Base-by-base conservation (phyloP, 2,113 vertebrate species). In the Myodes glareolus region DNA sequence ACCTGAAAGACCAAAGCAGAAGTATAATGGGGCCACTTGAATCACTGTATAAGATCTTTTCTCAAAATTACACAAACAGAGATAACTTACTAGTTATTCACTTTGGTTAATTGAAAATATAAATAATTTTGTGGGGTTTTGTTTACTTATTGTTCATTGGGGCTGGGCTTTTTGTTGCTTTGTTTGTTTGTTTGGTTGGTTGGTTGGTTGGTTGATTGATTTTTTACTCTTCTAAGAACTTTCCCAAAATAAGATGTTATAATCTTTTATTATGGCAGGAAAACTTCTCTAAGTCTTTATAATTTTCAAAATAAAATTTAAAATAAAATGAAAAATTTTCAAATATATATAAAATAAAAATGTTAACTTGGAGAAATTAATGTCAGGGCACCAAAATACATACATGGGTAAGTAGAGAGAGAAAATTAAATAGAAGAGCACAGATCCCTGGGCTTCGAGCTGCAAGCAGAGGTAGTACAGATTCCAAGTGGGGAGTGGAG, bases 271-370 rank as follows among this genome's bases (percentile, higher is more conserved):
- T 39, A 63, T n/a, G 23, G 8, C 19, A 52, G 25, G n/a, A 47
- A 27, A 78, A 19, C 8, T 65, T 33, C 39, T 11, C 45, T 55
- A 76, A 81, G 63, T 16, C 3, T 65, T 95, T 73, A 39, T 72
- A 67, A 42, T 88, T 88, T 91, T 70, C 63, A 86, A 93, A 93
- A 92, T 90, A 87, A 75, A 70, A 82, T 67, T 73, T 70, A 16
- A 70, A 70, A 70, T n/a, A 77, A 81, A 93, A 81, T 58, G 47
- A 36, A 16, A 36, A 70, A 36, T 17, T 70, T 70, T 16, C 36
- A 36, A 70, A 36, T 36, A 19, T 36, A 52, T 80, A 36, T 36
- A 80, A 36, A 19, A 80, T 89, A 75, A 16, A 45, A 61, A 73
- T 10, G 8, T 70, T 36, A 70, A n/a, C 45, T 14, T 0, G 3